Evolutionary conservation across 2,113 vertebrate genomes (phyloP).

Genomic region (Lampris incognitus): DNA sequence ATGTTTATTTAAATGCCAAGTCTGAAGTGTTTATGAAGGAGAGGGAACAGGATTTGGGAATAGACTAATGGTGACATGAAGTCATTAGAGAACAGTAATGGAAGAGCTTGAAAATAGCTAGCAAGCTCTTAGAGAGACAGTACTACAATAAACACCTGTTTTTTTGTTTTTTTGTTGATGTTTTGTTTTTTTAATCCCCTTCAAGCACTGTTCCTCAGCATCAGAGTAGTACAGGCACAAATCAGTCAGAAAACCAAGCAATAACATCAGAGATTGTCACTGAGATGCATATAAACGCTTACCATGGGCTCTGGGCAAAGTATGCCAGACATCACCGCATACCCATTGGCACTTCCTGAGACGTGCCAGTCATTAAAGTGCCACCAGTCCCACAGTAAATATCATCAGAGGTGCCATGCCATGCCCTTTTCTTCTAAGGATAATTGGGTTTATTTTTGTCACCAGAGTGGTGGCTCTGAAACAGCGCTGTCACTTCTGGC

Average conservation of each 20-base stretch:
- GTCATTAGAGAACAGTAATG: constrained; percentile 38
- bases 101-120: neutral
- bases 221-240: constrained; percentile 25
- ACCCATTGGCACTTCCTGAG: constrained; percentile 52
- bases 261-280: neutral
- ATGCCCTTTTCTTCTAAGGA: constrained; percentile 65
- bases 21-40: constrained; percentile 84
- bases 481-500: constrained; percentile 78
- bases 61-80: constrained; percentile 76
- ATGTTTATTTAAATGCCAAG: constrained; percentile 88
- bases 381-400: constrained; percentile 64
- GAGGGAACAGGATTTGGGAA: constrained; percentile 80
- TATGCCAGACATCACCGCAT: constrained; percentile 33
- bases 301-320: constrained; percentile 52
- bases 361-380: constrained; percentile 57
- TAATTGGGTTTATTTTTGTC: constrained; percentile 84
- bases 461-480: constrained; percentile 73
- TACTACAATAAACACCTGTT: constrained; percentile 9
- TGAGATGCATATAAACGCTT: constrained; percentile 25
- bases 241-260: constrained; percentile 29
- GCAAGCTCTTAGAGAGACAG: neutral
- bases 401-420: constrained; percentile 58
- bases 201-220: neutral
- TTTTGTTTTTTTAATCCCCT: neutral
- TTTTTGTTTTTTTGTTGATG: neutral